These are phyloP conservation scores for Cyclophora albipunctata DNA, from an alignment of 2,888 invertebrate genomes.

Conservation along the genomic window DNA sequence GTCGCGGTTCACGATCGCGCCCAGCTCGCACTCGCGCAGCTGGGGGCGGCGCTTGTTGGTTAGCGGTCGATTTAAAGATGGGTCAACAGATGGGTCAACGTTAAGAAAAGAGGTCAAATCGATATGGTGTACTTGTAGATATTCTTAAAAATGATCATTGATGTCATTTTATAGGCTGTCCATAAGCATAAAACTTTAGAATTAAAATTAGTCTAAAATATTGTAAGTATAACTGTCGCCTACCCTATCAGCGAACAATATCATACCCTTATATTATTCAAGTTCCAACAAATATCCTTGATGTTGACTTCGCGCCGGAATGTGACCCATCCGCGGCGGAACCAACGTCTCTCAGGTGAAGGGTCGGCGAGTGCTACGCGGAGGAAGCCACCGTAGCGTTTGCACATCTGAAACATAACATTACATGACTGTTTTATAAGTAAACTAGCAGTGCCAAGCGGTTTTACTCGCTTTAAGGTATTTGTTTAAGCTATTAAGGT, in stretches of 20 bases:
- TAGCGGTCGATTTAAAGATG: not conserved
- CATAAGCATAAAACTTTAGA: too few species aligned
- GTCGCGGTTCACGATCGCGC: slow-evolving; percentile 97
- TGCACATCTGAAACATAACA: slow-evolving; percentile 80
- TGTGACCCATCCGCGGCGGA: slow-evolving; percentile 98
- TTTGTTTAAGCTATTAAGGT: not conserved
- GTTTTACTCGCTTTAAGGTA: not conserved
- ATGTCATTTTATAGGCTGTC: too few species aligned
- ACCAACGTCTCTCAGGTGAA: slow-evolving; percentile 95
- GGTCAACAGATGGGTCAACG: not conserved
- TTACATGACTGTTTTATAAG: not conserved
- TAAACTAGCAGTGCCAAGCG: not conserved
- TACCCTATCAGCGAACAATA: too few species aligned
- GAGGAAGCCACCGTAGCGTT: slow-evolving; percentile 93
- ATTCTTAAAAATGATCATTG: too few species aligned
- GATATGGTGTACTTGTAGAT: too few species aligned
- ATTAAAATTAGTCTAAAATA: too few species aligned
- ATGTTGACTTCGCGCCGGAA: slow-evolving; percentile 97
- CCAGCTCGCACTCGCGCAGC: slow-evolving; percentile 92
- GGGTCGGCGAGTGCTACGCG: slow-evolving; percentile 98
- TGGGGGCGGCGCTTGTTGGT: slow-evolving; percentile 32
- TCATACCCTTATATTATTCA: slow-evolving; percentile 91
- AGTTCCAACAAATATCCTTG: slow-evolving; percentile 99
- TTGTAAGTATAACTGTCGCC: too few species aligned
- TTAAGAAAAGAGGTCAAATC: too few species aligned